Conservation (phyloP, 1,140 invertebrate genomes). For the Neelides sp. region DNA sequence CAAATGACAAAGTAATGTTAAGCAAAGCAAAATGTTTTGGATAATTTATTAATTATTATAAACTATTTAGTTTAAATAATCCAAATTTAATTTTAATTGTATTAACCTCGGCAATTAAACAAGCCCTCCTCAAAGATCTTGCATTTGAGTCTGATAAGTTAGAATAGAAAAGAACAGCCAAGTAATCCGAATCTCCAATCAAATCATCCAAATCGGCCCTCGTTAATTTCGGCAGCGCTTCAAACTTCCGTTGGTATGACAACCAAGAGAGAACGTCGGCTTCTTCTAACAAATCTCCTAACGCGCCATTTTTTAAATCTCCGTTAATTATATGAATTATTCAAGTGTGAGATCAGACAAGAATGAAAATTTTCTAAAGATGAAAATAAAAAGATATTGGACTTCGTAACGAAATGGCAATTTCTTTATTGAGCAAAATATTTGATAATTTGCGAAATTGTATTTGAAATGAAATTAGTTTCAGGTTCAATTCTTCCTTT, state of each 20-base stretch:
- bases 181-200: constrained; percentile 80
- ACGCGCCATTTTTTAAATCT: constrained; percentile 32
- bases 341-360: background rate
- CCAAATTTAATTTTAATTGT: background rate
- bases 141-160: constrained; percentile 13
- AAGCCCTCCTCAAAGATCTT: constrained; percentile 19
- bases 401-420: constrained; percentile 6
- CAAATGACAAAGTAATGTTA: constrained; percentile 63
- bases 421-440: too few relatives aligned
- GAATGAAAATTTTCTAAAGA: background rate
- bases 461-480: too few relatives aligned
- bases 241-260: constrained; percentile 78
- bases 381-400: background rate
- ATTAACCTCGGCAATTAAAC: constrained; percentile 22
- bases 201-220: constrained; percentile 69
- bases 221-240: constrained; percentile 82
- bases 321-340: background rate
- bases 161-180: constrained; percentile 81
- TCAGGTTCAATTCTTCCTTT: too few relatives aligned
- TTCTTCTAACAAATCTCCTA: constrained; percentile 75
- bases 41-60: too few relatives aligned
- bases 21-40: too few relatives aligned
- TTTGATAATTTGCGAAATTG: too few relatives aligned
- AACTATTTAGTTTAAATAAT: background rate
- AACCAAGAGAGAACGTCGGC: constrained; percentile 78